Evolutionary conservation across 2,888 invertebrate species (phyloP), one percentile per base, ranked within the genome.

Genomic region (Callyntrura sp.): DNA sequence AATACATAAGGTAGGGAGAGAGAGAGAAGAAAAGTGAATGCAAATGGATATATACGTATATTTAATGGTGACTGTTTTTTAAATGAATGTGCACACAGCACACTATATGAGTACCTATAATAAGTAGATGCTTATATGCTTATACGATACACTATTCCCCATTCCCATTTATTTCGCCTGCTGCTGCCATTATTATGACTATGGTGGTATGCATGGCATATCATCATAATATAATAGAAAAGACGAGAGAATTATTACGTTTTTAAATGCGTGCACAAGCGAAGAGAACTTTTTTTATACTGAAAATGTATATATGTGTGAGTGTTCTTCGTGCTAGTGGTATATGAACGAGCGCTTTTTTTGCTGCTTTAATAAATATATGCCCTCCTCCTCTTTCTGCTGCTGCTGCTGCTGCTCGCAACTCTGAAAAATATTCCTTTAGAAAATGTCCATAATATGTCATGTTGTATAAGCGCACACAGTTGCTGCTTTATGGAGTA

Each of bases 371-470:
- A 62, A 62, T 60, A 82, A 55, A 51, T 78, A 28, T 60, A 81
- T 81, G 35, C 62, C 43, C 43, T 35, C 43, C 20, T 57, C 17
- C 25, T 51, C 11, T 51, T 51, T n/a, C 14, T 51, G 51, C 51
- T 51, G 6, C 12, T 12, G 5, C 55, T 55, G n/a, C 57, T 73
- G n/a, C 20, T 73, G 8, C 45, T 57, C n/a, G 8, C 60, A 62
- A 55, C 81, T 82, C 55, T n/a, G 45, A 82, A 82, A 82, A 82
- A 11, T 82, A 62, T 82, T 62, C 62, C 81, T 70, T 28, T 51
- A 48, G 68, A 85, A 83, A 85, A 70, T 85, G 84, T 85, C 73
- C 84, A 85, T 85, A 85, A 85, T 85, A 85, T 85, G 84, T 85
- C 84, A 85, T 85, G 73, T 55, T 20, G 23, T 65, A 62, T 20